These are phyloP conservation scores for Catharus bicknelli DNA, from an alignment of 2,113 vertebrate species.

Conservation along the genomic window DNA sequence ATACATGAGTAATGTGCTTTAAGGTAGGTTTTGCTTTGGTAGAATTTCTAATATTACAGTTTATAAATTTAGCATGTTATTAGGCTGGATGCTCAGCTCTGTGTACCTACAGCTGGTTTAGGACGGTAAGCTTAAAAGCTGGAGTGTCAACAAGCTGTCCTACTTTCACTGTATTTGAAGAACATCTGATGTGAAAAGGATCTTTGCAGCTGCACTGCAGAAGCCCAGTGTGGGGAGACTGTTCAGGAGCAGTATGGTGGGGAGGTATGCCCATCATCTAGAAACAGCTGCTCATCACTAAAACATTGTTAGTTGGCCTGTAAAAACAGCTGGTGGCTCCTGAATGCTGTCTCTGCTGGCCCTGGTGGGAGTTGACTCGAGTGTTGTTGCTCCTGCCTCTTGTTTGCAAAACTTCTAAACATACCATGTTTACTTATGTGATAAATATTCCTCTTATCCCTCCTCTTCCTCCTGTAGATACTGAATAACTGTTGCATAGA, in stretches of 20 bases:
- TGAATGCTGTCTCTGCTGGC: neutral
- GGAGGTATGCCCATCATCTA: neutral
- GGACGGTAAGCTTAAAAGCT: neutral
- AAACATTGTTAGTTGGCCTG: neutral
- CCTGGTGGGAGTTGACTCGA: accelerated
- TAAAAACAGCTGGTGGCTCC: neutral
- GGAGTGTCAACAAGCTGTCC: neutral
- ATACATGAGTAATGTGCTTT: neutral
- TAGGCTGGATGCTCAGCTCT: neutral
- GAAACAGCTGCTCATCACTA: neutral
- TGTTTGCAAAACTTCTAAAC: neutral
- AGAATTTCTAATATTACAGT: neutral
- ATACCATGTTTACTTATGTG: neutral
- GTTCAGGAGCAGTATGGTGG: neutral
- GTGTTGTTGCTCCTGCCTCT: neutral
- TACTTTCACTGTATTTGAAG: neutral
- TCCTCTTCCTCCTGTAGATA: neutral
- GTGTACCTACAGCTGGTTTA: neutral
- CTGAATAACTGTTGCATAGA: neutral
- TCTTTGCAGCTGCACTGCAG: neutral
- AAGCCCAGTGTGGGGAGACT: neutral
- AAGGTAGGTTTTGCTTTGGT: neutral
- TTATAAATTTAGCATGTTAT: neutral
- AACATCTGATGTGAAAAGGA: neutral
- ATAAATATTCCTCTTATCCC: neutral